Evolutionary conservation across 2,888 invertebrate genomes (phyloP).

Genomic region (Ophion ventricosus): DNA sequence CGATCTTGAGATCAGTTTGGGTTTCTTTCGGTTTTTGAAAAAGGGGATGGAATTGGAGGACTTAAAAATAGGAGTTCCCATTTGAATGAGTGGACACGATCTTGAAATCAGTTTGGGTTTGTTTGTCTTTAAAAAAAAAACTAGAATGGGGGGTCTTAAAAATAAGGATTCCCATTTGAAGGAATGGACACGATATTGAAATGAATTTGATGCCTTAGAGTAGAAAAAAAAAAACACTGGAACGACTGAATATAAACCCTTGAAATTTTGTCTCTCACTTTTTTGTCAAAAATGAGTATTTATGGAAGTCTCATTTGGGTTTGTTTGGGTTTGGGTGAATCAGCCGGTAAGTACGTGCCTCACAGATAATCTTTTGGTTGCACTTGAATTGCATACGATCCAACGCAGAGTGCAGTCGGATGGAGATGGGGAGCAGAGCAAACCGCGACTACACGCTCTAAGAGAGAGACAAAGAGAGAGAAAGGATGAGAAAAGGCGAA

Average conservation of each 20-base stretch:
- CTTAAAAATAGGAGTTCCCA: neutral
- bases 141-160: too few relatives aligned
- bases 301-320: neutral
- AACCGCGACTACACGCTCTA: conserved; percentile 66
- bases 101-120: too few relatives aligned
- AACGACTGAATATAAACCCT: neutral
- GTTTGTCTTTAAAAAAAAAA: too few relatives aligned
- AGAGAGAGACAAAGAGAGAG: conserved; percentile 34
- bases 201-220: too few relatives aligned
- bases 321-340: neutral
- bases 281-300: neutral
- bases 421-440: conserved; percentile 59
- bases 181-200: too few relatives aligned
- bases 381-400: conserved; percentile 11
- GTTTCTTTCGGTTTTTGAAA: too few relatives aligned
- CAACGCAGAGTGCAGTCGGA: conserved; percentile 18
- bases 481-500: conserved; percentile 43
- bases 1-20: too few relatives aligned
- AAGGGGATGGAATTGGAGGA: neutral
- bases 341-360: neutral
- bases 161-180: too few relatives aligned
- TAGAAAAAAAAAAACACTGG: too few relatives aligned
- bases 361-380: conserved; percentile 48
- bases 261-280: neutral
- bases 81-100: neutral